phyloP scores from a whole-genome alignment of 2,113 vertebrate species.

The Echinops telfairi region DNA sequence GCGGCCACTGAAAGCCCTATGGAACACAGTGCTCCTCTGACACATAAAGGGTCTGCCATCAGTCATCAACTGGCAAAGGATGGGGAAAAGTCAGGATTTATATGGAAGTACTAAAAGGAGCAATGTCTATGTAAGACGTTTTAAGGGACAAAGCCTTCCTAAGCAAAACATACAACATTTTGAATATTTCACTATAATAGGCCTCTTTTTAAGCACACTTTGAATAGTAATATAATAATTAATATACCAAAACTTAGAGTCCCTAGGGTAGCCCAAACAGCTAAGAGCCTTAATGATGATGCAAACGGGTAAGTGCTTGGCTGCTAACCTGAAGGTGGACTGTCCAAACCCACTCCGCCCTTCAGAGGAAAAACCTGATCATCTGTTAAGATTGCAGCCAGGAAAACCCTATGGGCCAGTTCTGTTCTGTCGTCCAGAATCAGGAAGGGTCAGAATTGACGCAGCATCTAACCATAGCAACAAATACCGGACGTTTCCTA shows the following conservation, averaged over 20 bases:
- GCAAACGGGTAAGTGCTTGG: background rate
- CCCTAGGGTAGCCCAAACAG: background rate
- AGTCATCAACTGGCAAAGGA: background rate
- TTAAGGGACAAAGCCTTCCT: background rate
- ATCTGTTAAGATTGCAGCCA: background rate
- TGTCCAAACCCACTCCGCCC: background rate
- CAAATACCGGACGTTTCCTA: background rate
- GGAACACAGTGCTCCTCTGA: background rate
- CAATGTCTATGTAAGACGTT: background rate
- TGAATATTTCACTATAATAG: background rate
- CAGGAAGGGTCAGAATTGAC: too few species aligned
- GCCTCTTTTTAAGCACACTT: background rate
- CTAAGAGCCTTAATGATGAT: background rate
- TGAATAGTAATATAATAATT: background rate
- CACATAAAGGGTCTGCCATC: background rate
- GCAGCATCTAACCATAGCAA: background rate
- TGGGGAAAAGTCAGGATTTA: background rate
- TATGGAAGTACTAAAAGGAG: background rate
- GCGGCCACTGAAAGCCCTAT: background rate
- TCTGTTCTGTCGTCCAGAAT: background rate
- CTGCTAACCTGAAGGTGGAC: background rate
- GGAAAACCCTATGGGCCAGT: background rate
- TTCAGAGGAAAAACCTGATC: background rate
- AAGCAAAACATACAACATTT: background rate
- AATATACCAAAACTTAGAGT: background rate